Evolutionary conservation across 2,888 invertebrate species (phyloP), one percentile per base, ranked within the genome.

Genomic region (Melinaea marsaeus): DNA sequence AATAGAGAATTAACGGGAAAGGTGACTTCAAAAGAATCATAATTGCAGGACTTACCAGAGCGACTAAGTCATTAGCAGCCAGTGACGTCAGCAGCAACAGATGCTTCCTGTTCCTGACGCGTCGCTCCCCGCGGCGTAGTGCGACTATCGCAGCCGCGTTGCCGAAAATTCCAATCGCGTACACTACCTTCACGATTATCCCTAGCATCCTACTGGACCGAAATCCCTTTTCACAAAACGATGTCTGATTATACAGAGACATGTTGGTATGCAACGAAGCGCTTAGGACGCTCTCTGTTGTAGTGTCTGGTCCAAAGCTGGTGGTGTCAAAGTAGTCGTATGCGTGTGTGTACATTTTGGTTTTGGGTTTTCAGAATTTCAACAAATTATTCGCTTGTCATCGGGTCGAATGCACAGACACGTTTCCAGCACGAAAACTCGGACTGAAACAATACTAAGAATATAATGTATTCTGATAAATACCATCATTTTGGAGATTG

Each of bases 31-130:
- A 3, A 37, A 7, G 37, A 9, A 0, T 1, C n/a, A 55, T 34
- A 33, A 32, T 47, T 34, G 13, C 55, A 11, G n/a, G 45, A 63
- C 84, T 86, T 62, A 90, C 90, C 81, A 90, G 68, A 37, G 96
- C 96, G 54, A 96, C 93, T 62, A 97, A 89, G 83, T 97, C 96
- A 77, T 96, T 96, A 58, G 92, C 92, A 42, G 95, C 94, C 70
- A 97, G 84, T 72, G 95, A 95, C 35, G 95, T 94, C 64, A 95
- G 85, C 92, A 97, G 93, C 75, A 97, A 86, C 72, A 95, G 92
- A 84, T 97, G 96, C 80, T 96, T 96, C 70, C 94, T 92, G 79
- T 96, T 96, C 75, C 95, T 91, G 51, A 94, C 92, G 76, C 94
- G 93, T 71, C 94, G 92, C 82, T 95, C 94, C 0, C 93, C 93